These are phyloP conservation scores for Corydoras maculifer DNA, from an alignment of 2,113 vertebrate genomes.

Conservation along the genomic window DNA sequence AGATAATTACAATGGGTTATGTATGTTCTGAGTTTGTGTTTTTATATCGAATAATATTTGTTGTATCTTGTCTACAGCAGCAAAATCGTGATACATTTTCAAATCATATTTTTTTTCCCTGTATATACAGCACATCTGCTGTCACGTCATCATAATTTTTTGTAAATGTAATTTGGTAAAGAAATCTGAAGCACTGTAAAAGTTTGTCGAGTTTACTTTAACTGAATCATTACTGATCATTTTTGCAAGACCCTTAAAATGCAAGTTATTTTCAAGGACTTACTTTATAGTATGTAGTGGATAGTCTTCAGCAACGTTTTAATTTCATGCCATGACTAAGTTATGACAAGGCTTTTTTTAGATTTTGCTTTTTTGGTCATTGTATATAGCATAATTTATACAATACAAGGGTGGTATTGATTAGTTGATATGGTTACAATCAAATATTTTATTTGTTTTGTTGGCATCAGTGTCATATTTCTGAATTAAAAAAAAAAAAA, in stretches of 20 bases:
- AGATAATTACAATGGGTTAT: constrained; percentile 28
- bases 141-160: constrained; percentile 55
- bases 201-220: constrained; percentile 51
- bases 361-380: too few species aligned
- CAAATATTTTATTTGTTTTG: background rate
- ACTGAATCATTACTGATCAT: constrained; percentile 53
- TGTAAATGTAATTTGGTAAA: constrained; percentile 52
- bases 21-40: constrained; percentile 38
- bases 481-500: too few species aligned
- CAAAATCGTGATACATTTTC: constrained; percentile 53
- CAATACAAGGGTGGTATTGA: constrained; percentile 18
- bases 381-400: too few species aligned
- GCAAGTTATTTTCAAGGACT: constrained; percentile 82
- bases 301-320: constrained; percentile 80
- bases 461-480: too few species aligned
- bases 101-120: constrained; percentile 31
- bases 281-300: constrained; percentile 76
- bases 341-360: too few species aligned
- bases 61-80: constrained; percentile 56
- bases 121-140: constrained; percentile 60
- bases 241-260: constrained; percentile 69
- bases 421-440: too few species aligned
- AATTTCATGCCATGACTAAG: too few species aligned
- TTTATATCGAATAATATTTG: constrained; percentile 18
- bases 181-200: constrained; percentile 39